phyloP scores from a whole-genome alignment of 2,888 invertebrate genomes.

The Drosophila anomalata region DNA sequence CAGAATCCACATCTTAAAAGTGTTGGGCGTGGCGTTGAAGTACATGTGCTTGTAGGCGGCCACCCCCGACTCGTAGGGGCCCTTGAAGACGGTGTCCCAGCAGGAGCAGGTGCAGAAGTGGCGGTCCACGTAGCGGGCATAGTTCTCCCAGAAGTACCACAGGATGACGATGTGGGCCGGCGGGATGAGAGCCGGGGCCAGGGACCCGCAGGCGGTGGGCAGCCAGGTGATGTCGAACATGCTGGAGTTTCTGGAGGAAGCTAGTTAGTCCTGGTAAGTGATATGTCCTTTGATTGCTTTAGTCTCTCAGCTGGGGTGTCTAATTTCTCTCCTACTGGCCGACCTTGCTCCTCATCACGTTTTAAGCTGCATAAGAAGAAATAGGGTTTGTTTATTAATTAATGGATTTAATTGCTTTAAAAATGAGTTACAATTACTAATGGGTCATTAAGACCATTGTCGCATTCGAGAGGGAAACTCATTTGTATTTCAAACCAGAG shows the following conservation, averaged over 20 bases:
- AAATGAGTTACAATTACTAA: background rate
- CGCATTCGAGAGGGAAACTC: too few species aligned
- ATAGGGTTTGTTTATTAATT: background rate
- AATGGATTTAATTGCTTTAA: background rate
- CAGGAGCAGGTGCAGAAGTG: constrained; percentile 89
- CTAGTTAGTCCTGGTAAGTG: constrained; percentile 6
- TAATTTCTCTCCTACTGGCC: background rate
- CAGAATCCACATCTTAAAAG: constrained; percentile 88
- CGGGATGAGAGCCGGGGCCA: constrained; percentile 85
- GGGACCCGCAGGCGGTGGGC: constrained; percentile 83
- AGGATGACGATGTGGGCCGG: constrained; percentile 87
- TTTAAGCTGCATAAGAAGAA: background rate
- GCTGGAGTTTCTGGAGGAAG: constrained; percentile 13
- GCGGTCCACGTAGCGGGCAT: constrained; percentile 87
- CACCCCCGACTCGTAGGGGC: constrained; percentile 88
- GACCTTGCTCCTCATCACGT: constrained; percentile 14
- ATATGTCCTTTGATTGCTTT: constrained; percentile 24
- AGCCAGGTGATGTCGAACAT: constrained; percentile 83
- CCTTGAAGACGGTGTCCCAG: constrained; percentile 91
- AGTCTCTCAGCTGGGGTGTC: background rate
- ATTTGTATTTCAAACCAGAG: background rate
- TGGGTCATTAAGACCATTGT: background rate
- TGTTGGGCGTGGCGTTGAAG: constrained; percentile 88
- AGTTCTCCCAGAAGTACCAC: constrained; percentile 88
- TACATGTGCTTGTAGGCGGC: constrained; percentile 89